Percentiles rank a stretch among this genome's conserved stretches.
These are phyloP conservation scores for Yoshiicerus persimilis DNA, from an alignment of 1,140 invertebrate genomes.

Conservation along the genomic window DNA sequence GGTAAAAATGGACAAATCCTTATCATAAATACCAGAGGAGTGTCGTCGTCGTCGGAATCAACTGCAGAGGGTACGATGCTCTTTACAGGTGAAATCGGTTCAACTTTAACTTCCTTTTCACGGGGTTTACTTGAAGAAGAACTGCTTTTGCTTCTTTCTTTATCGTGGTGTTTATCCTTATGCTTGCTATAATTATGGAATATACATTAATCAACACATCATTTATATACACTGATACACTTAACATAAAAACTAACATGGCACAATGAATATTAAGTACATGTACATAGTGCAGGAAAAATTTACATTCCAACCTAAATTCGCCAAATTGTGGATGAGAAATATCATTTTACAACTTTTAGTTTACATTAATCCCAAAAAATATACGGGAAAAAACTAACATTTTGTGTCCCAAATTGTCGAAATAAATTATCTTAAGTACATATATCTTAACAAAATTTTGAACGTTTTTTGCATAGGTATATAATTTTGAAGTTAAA, in stretches of 20 bases:
- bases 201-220: too few species aligned
- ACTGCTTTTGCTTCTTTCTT: slow-evolving; percentile 51
- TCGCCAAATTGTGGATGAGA: too few species aligned
- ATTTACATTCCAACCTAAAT: not conserved
- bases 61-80: not conserved
- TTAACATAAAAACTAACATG: not conserved
- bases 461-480: too few species aligned
- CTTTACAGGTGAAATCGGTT: not conserved
- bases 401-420: too few species aligned
- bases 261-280: not conserved
- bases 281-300: not conserved
- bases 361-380: too few species aligned
- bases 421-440: too few species aligned
- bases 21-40: not conserved
- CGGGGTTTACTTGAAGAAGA: slow-evolving; percentile 53
- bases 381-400: too few species aligned
- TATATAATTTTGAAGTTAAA: too few species aligned
- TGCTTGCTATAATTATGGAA: slow-evolving; percentile 29
- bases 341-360: too few species aligned
- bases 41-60: not conserved
- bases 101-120: slow-evolving; percentile 55
- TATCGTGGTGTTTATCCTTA: slow-evolving; percentile 48
- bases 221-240: too few species aligned
- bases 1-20: too few species aligned
- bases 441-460: too few species aligned